Conservation (phyloP, 2,113 vertebrate species). For the Galeopterus variegatus region DNA sequence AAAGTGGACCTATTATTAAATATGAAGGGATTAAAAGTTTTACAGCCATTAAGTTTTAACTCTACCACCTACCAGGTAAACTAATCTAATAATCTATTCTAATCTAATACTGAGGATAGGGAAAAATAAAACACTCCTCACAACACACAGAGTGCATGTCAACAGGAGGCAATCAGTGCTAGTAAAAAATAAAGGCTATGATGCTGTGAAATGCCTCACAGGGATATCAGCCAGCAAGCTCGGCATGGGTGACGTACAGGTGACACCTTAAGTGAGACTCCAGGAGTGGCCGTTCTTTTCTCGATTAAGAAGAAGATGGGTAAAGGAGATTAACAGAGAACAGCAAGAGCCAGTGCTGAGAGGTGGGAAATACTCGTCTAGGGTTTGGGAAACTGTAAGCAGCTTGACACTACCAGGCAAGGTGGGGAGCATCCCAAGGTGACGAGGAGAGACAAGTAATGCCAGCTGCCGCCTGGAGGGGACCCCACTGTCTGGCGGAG, state of each 20-base stretch:
- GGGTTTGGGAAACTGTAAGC: fast-evolving
- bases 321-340: no score
- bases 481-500: fast-evolving
- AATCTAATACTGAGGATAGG: background rate
- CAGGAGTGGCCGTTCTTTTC: fast-evolving
- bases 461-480: fast-evolving
- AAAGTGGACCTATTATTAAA: background rate
- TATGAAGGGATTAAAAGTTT: background rate
- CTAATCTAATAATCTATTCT: background rate
- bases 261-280: background rate
- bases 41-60: background rate
- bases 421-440: fast-evolving
- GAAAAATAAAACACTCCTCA: background rate
- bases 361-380: fast-evolving
- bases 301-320: background rate
- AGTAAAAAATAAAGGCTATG: fast-evolving
- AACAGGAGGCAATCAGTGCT: fast-evolving
- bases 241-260: background rate
- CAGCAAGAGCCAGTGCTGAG: background rate
- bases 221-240: no score
- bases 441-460: background rate
- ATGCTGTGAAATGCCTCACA: background rate
- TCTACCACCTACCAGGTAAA: background rate
- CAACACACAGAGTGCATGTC: background rate
- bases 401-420: no score